Percentiles rank a stretch among this genome's conserved stretches.
These are phyloP conservation scores for Marisa cornuarietis DNA, from an alignment of 1,140 invertebrate species.

Conservation along the genomic window DNA sequence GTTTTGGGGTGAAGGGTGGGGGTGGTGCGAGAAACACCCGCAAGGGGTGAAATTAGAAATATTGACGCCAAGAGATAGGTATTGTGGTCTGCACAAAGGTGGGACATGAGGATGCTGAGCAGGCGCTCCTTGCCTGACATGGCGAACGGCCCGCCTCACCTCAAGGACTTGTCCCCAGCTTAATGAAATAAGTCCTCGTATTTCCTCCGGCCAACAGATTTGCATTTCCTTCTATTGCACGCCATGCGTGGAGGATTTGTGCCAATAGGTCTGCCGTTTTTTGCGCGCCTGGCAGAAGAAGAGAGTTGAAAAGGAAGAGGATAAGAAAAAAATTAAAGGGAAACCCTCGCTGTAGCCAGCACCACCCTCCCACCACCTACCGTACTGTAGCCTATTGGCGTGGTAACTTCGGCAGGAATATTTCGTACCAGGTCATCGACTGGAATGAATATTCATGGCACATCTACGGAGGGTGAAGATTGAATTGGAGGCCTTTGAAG, in stretches of 20 bases:
- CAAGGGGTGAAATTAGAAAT: neutral
- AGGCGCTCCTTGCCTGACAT: neutral
- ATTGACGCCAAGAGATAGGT: slow-evolving; percentile 5
- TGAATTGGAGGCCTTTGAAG: neutral
- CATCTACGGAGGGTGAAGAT: slow-evolving; percentile 6
- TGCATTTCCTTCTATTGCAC: neutral
- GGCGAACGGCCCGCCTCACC: neutral
- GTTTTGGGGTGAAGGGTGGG: too few relatives aligned
- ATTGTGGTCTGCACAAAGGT: slow-evolving; percentile 1
- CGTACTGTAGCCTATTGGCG: neutral
- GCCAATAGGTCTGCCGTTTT: neutral
- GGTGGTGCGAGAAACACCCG: neutral
- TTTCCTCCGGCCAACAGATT: neutral
- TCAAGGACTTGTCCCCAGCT: neutral
- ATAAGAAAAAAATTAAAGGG: neutral
- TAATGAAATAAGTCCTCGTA: slow-evolving; percentile 6
- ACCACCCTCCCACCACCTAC: neutral
- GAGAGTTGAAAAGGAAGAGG: neutral
- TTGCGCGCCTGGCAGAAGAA: neutral
- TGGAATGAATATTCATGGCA: slow-evolving; percentile 10
- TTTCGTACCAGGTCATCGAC: neutral
- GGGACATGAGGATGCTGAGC: neutral
- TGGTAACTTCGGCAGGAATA: neutral
- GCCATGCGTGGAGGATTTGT: slow-evolving; percentile 6
- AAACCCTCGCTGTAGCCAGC: neutral